Evolutionary conservation across 2,113 vertebrate genomes (phyloP).

Genomic region (Bettongia penicillata): DNA sequence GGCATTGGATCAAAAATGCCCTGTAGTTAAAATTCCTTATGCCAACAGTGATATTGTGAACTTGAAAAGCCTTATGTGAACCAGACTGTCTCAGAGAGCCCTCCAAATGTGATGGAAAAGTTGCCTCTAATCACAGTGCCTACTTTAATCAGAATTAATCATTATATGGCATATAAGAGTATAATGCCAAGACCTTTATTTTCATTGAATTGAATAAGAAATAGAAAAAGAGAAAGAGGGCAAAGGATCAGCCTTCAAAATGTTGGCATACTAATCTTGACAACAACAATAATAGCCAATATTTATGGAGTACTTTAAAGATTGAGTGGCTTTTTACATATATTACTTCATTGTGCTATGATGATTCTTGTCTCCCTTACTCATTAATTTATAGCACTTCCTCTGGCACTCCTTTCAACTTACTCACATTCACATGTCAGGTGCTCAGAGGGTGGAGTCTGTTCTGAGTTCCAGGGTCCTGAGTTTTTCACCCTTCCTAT

Average conservation of each 20-base stretch:
- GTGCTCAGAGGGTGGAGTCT: neutral
- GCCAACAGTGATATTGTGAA: neutral
- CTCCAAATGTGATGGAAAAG: neutral
- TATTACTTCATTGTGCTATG: neutral
- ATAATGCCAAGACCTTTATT: neutral
- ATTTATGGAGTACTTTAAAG: neutral
- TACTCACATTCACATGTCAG: neutral
- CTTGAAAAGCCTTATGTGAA: neutral
- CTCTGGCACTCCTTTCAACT: neutral
- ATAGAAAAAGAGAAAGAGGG: neutral
- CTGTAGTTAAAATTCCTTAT: neutral
- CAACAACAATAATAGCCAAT: neutral
- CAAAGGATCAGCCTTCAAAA: neutral
- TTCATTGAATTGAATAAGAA: neutral
- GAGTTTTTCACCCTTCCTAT: neutral
- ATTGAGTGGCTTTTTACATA: neutral
- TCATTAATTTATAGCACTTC: neutral
- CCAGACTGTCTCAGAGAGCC: neutral
- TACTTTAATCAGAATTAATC: neutral
- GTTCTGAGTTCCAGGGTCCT: neutral
- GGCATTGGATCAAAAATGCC: conserved; percentile 9
- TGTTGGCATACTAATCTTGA: neutral
- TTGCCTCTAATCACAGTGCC: neutral
- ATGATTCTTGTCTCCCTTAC: neutral
- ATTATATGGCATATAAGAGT: neutral